Evolutionary conservation across 2,797 vertebrate genomes (phyloP).

Genomic region (Chiloscyllium punctatum): DNA sequence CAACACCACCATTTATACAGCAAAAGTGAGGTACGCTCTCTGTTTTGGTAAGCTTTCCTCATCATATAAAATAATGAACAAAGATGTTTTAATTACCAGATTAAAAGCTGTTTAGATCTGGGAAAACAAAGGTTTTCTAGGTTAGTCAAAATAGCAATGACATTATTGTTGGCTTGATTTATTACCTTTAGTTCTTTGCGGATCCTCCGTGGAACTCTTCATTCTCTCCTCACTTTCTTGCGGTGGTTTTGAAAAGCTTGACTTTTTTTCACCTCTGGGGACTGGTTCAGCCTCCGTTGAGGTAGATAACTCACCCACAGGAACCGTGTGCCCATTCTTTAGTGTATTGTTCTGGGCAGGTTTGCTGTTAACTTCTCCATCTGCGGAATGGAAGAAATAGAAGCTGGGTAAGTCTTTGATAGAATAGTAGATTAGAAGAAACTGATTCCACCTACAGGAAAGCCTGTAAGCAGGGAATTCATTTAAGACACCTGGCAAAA

Average conservation of each 20-base stretch:
- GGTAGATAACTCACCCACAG: slow-evolving; percentile 51
- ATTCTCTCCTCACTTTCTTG: slow-evolving; percentile 55
- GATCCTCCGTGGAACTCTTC: slow-evolving; percentile 59
- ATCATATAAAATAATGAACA: background rate
- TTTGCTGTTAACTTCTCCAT: slow-evolving; percentile 64
- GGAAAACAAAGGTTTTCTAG: background rate
- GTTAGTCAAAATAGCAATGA: background rate
- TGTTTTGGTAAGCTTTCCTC: background rate
- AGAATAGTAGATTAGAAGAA: background rate
- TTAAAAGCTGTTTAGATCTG: background rate
- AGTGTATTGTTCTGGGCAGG: slow-evolving; percentile 58
- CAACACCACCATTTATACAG: background rate
- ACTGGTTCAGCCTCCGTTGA: slow-evolving; percentile 40
- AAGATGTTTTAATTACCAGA: background rate
- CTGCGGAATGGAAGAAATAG: slow-evolving; percentile 47
- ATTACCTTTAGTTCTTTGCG: slow-evolving; percentile 42
- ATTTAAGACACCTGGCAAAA: background rate
- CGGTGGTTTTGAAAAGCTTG: slow-evolving; percentile 57
- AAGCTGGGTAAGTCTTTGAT: background rate
- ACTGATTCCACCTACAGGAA: background rate
- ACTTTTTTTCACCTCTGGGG: slow-evolving; percentile 56
- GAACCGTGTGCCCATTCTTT: slow-evolving; percentile 87
- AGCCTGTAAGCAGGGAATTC: background rate
- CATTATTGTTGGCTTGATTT: background rate
- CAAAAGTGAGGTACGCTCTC: background rate